A percentile compares a stretch with the other conserved stretches of the same genome.
Evolutionary conservation across 2,113 vertebrate species (phyloP).

Genomic region (Tilapia sparmanii): DNA sequence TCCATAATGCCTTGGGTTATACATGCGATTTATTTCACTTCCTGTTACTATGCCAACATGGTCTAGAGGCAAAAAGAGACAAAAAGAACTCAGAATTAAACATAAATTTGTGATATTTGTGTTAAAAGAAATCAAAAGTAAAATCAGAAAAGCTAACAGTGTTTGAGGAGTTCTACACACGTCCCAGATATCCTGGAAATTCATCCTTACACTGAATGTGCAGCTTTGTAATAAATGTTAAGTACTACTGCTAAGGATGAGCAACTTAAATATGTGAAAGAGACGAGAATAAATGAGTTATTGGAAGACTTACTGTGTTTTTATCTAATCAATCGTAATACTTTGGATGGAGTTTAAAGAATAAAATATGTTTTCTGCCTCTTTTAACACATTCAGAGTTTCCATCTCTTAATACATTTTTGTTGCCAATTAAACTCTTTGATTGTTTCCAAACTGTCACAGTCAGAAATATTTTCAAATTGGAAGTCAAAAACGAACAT

Average conservation of each 20-base stretch:
- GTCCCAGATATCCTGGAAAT: background rate
- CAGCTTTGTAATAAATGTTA: background rate
- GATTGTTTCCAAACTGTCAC: background rate
- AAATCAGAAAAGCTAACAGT: background rate
- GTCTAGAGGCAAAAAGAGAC: background rate
- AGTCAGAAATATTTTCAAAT: background rate
- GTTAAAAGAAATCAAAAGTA: background rate
- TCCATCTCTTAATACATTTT: background rate
- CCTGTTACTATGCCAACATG: slow-evolving; percentile 5
- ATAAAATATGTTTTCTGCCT: background rate
- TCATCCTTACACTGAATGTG: background rate
- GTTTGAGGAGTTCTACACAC: background rate
- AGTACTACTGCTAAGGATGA: background rate
- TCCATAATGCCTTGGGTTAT: background rate
- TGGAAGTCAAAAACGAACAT: background rate
- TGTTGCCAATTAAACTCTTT: background rate
- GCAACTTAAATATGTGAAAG: background rate
- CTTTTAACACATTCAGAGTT: background rate
- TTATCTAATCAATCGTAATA: background rate
- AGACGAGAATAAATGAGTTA: background rate
- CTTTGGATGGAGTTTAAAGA: background rate
- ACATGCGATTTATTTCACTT: slow-evolving; percentile 19
- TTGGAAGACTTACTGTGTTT: background rate
- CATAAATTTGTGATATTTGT: slow-evolving; percentile 12
- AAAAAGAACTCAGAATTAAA: slow-evolving; percentile 28